Conservation (phyloP, 1,140 invertebrate genomes). For the Holotrichia oblita region DNA sequence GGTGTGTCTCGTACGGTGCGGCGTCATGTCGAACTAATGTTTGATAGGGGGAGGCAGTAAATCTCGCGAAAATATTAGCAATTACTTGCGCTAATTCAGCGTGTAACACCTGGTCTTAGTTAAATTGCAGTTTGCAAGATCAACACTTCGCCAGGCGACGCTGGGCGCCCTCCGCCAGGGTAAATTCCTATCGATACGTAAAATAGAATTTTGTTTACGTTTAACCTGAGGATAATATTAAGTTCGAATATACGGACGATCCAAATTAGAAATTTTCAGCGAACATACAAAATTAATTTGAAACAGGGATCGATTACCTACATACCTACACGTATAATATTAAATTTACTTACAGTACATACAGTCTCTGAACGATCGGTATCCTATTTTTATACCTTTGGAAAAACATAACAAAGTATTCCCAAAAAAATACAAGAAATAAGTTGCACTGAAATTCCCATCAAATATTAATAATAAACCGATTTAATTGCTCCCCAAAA, state of each 20-base stretch:
- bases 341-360: no score
- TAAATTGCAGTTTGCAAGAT: slow-evolving; percentile 50
- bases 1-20: slow-evolving; percentile 43
- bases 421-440: no score
- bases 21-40: slow-evolving; percentile 54
- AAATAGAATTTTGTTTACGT: slow-evolving; percentile 30
- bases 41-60: slow-evolving; percentile 54
- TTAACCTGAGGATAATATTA: slow-evolving; percentile 8
- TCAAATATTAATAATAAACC: no score
- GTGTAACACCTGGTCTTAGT: slow-evolving; percentile 56
- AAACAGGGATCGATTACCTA: not conserved
- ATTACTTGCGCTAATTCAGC: slow-evolving; percentile 60
- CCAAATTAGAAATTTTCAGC: not conserved
- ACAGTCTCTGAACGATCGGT: no score
- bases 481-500: no score
- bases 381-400: no score
- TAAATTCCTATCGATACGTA: slow-evolving; percentile 32
- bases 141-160: slow-evolving; percentile 21
- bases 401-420: no score
- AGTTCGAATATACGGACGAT: not conserved
- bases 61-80: slow-evolving; percentile 60
- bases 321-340: not conserved
- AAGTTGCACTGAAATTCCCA: no score
- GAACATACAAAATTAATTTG: slow-evolving; percentile 1
- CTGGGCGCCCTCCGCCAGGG: not conserved